Conservation (phyloP, 2,888 invertebrate genomes). For the Ophion obscuratus region DNA sequence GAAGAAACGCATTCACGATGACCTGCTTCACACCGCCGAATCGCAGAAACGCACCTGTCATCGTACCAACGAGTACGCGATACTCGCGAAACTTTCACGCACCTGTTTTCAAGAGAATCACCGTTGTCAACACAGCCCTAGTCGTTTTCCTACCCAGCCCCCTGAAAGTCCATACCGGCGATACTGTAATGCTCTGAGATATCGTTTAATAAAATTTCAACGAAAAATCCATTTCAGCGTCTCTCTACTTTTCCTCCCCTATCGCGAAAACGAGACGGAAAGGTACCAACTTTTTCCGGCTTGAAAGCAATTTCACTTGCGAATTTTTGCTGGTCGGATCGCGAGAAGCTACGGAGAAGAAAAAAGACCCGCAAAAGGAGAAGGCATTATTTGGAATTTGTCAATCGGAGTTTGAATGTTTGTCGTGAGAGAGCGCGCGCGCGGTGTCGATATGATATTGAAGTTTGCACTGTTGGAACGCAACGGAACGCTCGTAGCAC, state of each 20-base stretch:
- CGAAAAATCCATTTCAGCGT: neutral
- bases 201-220: conserved; percentile 32
- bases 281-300: neutral
- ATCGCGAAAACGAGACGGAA: neutral
- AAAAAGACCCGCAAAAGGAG: too few relatives aligned
- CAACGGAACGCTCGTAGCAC: too few relatives aligned
- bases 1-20: conserved; percentile 72
- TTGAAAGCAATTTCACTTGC: neutral
- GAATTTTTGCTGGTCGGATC: neutral
- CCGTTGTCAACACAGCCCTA: conserved; percentile 78
- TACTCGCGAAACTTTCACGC: conserved; percentile 79
- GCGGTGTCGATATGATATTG: too few relatives aligned
- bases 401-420: too few relatives aligned
- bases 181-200: conserved; percentile 28
- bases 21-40: conserved; percentile 79
- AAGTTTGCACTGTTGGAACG: too few relatives aligned
- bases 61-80: conserved; percentile 76
- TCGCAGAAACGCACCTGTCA: conserved; percentile 71
- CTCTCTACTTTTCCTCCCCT: neutral
- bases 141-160: conserved; percentile 79
- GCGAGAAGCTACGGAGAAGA: too few relatives aligned
- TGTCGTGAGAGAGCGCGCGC: too few relatives aligned
- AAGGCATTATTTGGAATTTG: too few relatives aligned
- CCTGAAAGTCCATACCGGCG: conserved; percentile 74
- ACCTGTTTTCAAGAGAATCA: conserved; percentile 80